Conservation (phyloP, 2,888 invertebrate genomes). For the Erynnis tages region DNA sequence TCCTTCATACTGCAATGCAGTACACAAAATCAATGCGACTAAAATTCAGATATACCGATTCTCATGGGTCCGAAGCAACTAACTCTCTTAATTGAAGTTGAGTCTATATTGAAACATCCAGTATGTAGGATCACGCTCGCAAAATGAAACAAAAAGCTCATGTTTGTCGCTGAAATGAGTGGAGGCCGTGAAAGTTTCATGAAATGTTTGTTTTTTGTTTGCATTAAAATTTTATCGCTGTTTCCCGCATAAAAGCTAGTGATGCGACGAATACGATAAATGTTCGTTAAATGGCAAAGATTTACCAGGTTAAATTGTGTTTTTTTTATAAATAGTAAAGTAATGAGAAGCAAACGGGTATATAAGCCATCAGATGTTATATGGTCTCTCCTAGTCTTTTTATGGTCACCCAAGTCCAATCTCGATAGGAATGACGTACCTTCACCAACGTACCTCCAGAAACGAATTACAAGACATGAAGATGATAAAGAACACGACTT, state of each 20-base stretch:
- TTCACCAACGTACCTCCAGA: no score
- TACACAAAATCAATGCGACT: background rate
- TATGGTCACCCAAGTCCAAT: no score
- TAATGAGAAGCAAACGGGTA: no score
- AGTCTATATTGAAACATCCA: background rate
- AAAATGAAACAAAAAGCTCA: slow-evolving; percentile 2
- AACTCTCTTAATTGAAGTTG: slow-evolving; percentile 11
- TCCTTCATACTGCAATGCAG: slow-evolving; percentile 1
- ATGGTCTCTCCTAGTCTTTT: no score
- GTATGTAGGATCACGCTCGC: slow-evolving; percentile 3
- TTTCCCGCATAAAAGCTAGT: background rate
- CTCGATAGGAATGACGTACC: no score
- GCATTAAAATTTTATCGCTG: background rate
- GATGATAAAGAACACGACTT: no score
- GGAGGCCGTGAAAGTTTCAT: background rate
- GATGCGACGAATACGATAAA: no score
- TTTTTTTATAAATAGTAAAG: no score
- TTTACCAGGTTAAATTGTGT: no score
- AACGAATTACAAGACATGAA: no score
- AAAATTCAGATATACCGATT: background rate
- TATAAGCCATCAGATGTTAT: no score
- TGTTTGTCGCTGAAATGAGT: background rate
- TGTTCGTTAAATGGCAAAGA: no score
- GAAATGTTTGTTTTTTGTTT: background rate
- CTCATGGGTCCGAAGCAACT: background rate